Base-by-base conservation (phyloP, 2,797 vertebrate genomes). In the Hafferia zeledoni region DNA sequence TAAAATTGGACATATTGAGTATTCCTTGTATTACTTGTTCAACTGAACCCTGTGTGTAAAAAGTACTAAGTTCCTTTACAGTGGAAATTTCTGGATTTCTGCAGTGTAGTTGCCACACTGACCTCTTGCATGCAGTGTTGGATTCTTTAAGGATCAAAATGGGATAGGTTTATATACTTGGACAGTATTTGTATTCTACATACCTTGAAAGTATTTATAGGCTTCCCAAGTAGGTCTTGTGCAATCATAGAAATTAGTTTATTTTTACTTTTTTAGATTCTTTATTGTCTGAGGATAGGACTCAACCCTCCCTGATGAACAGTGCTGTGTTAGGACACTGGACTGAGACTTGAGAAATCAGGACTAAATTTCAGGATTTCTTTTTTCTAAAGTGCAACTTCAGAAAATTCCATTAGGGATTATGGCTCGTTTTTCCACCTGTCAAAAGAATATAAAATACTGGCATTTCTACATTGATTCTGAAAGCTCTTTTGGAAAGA, bases 391-490 rank as follows among this genome's bases (percentile, higher is more conserved):
- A 71, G 35, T 83, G 49, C 19, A 74, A 68, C 49, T 82, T 65
- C 3, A 76, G 25, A 74, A 79, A 92, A 57, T 77, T 83, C 47
- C 59, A 25, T 71, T 78, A 63, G 43, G 41, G 33, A 69, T 89
- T 81, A 69, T 56, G 53, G 35, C 76, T 95, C 18, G 20, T 43
- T 85, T 94, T 93, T 80, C 37, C 61, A 86, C 15, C 35, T 94
- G 57, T 90, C 72, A 81, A 79, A 93, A 56, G 64, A 87, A 94
- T 79, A 93, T 87, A 78, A 92, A 91, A 83, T 65, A 50, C 47
- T 83, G 70, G 7, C 41, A 63, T 87, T 95, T 84, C 70, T 83
- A 11, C 69, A 33, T 69, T n/a, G 71, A 93, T 93, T 87, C 56
- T 87, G 76, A 93, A 91, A 81, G 46, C 18, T 81, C 55, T 88